phyloP scores from a whole-genome alignment of 2,113 vertebrate genomes.

The Equus quagga region DNA sequence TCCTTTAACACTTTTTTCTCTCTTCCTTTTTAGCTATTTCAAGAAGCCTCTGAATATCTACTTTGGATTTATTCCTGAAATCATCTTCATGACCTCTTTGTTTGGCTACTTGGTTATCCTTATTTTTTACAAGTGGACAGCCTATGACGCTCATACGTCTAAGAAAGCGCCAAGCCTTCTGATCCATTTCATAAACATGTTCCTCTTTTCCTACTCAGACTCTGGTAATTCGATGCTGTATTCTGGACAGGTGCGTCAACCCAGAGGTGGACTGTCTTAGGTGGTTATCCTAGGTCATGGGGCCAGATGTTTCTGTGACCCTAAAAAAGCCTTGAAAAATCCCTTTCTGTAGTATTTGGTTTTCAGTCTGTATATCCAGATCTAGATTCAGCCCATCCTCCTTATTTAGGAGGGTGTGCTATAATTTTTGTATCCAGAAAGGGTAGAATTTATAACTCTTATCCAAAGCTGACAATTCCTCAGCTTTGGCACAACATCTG shows the following conservation, averaged over 20 bases:
- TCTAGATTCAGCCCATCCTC: not conserved
- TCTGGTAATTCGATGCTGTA: conserved; percentile 91
- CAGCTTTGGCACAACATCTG: not conserved
- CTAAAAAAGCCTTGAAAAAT: not conserved
- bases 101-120: conserved; percentile 97
- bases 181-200: conserved; percentile 99
- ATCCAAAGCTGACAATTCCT: not conserved
- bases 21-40: conserved; percentile 91
- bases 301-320: not conserved
- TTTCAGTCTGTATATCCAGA: not conserved
- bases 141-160: conserved; percentile 91
- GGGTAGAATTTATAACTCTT: not conserved
- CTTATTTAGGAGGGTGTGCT: not conserved
- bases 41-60: conserved; percentile 97
- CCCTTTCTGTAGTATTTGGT: not conserved
- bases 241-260: conserved; percentile 93
- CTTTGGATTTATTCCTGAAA: conserved; percentile 97
- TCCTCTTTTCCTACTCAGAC: conserved; percentile 95
- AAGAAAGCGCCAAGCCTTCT: conserved; percentile 95
- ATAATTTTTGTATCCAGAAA: not conserved
- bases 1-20: not conserved
- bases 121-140: conserved; percentile 96
- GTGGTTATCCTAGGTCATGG: not conserved
- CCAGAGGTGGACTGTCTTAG: not conserved
- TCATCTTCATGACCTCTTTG: conserved; percentile 95